Conservation (phyloP, 2,113 vertebrate genomes). For the Ploceus nigricollis region DNA sequence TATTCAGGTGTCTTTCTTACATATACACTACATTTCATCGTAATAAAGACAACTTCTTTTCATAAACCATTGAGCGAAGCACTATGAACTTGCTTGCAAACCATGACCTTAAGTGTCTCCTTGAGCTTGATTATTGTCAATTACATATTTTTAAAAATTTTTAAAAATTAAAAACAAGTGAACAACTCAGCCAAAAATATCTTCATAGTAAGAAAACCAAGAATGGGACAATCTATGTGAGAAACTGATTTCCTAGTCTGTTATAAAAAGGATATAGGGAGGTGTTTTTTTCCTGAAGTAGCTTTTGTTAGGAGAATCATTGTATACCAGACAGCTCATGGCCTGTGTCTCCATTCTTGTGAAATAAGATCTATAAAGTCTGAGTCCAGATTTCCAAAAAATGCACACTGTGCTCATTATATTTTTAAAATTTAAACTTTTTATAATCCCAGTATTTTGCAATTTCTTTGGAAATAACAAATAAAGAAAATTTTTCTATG, state of each 20-base stretch:
- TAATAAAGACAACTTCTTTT: not conserved
- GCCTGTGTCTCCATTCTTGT: not conserved
- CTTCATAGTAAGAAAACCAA: not conserved
- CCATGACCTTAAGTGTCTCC: not conserved
- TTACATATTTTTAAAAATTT: not conserved
- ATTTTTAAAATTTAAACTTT: not conserved
- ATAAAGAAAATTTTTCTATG: not conserved
- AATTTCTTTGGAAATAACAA: not conserved
- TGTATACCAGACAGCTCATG: not conserved
- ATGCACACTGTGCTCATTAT: not conserved
- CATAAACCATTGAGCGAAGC: not conserved
- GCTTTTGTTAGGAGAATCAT: fast-evolving
- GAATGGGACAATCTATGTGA: not conserved
- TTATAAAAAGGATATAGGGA: not conserved
- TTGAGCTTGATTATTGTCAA: not conserved
- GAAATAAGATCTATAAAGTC: not conserved
- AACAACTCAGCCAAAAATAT: not conserved
- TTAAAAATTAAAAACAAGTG: not conserved
- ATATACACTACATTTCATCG: not conserved
- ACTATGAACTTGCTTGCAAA: not conserved
- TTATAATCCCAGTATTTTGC: not conserved
- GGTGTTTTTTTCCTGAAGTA: not conserved
- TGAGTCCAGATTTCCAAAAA: not conserved
- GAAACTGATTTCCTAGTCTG: not conserved
- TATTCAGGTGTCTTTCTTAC: not conserved